Evolutionary conservation across 2,888 invertebrate species (phyloP), one percentile per base, ranked within the genome.

Genomic region (Papilio gigon): DNA sequence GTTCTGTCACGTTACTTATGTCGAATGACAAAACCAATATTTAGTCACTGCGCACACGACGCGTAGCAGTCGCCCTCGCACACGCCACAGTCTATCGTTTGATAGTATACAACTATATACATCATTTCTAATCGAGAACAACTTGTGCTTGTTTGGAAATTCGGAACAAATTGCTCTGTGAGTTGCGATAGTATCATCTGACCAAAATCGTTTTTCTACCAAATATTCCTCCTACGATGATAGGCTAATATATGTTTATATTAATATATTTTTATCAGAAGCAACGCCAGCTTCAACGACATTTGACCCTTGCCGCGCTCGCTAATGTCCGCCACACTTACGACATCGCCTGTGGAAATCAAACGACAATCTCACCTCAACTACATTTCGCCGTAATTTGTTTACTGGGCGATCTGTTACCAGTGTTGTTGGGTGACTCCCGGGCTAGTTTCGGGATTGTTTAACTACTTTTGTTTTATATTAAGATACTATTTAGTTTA

Each of bases 261-360:
- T 42, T 1, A n/a, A 6, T 42, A 44, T 20, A 20, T 20, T 44
- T 44, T 44, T 44, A 20, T 20, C 8, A 20, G 3, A 44, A 20
- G 20, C 12, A 22, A 22, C 22, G 50, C 12, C 50, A 50, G 50
- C 14, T 22, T n/a, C n/a, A n/a, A n/a, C 27, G 53, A 53, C 53
- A 53, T 53, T 53, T 53, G 53, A 53, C 53, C 53, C 53, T 53
- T 53, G 27, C n/a, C 1, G 14, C 53, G 14, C 53, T 53, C 53
- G 1, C 25, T 20, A 27, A 25, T 25, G 27, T n/a, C n/a, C n/a
- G n/a, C n/a, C n/a, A 53, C 53, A 22, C 22, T 53, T 53, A n/a
- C 53, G 20, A 53, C 53, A 50, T 50, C 27, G 53, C 8, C 53
- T 53, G 53, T 27, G 14, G 53, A 27, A 53, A 53, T 53, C 44